Conservation (phyloP, 2,113 vertebrate species). For the Cheilinus undulatus region DNA sequence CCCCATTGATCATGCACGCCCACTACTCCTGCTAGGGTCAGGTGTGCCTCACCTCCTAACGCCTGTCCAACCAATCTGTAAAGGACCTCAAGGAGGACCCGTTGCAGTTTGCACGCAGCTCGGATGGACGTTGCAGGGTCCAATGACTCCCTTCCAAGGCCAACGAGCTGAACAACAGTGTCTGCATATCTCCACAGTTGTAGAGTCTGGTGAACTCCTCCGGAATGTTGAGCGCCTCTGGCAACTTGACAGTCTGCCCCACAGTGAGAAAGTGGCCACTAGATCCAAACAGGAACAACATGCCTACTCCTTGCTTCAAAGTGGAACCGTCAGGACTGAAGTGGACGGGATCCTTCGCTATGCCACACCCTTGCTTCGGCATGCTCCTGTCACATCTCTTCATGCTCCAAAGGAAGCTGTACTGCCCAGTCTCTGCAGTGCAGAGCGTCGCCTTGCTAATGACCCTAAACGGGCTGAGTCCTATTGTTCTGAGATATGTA, state of each 20-base stretch:
- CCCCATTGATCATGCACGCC: constrained; percentile 3
- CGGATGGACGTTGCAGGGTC: too few species aligned
- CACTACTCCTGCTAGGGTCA: constrained; percentile 1
- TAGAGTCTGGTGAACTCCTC: background rate
- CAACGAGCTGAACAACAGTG: background rate
- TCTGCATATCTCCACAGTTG: background rate
- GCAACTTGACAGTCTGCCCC: constrained; percentile 41
- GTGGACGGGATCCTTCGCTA: constrained; percentile 8
- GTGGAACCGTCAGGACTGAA: background rate
- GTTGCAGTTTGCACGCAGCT: too few species aligned
- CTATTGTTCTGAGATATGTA: background rate
- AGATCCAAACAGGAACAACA: constrained; percentile 7
- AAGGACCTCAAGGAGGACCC: background rate
- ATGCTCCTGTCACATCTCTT: background rate
- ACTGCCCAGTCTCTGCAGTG: background rate
- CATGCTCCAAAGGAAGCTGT: background rate
- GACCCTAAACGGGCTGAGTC: background rate
- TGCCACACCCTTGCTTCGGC: constrained; percentile 12
- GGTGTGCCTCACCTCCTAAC: constrained; percentile 18
- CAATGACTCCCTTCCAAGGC: background rate
- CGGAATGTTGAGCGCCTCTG: constrained; percentile 1
- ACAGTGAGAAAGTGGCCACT: background rate
- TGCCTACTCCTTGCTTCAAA: constrained; percentile 6
- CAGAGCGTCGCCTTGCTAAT: background rate
- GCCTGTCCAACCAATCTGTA: background rate